These are phyloP conservation scores for Labeo catla DNA, from an alignment of 2,113 vertebrate genomes.

Conservation along the genomic window DNA sequence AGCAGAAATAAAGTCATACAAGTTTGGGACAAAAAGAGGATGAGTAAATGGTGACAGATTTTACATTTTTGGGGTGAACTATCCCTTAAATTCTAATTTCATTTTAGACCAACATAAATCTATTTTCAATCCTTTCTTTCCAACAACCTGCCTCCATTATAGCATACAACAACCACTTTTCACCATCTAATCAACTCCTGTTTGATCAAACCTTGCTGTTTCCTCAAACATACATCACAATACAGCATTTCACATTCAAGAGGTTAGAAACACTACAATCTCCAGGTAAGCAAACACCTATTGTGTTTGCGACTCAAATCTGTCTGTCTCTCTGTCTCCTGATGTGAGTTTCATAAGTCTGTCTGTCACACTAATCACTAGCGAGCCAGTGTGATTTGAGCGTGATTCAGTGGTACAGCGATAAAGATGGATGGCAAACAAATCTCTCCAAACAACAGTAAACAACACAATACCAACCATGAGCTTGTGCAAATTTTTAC, in stretches of 20 bases:
- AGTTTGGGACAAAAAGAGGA: not conserved
- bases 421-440: slow-evolving; percentile 11
- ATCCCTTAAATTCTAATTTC: not conserved
- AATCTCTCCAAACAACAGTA: not conserved
- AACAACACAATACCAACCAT: not conserved
- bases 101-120: not conserved
- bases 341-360: not conserved
- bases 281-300: not conserved
- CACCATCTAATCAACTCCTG: not conserved
- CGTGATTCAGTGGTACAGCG: not conserved
- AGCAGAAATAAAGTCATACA: not conserved
- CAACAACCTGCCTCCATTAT: not conserved
- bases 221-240: not conserved
- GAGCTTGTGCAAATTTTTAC: not conserved
- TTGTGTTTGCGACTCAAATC: not conserved
- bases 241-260: not conserved
- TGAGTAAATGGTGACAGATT: not conserved
- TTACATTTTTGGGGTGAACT: not conserved
- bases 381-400: not conserved
- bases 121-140: not conserved
- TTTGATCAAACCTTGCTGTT: not conserved
- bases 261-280: not conserved
- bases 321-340: not conserved
- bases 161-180: not conserved
- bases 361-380: not conserved